These are phyloP conservation scores for Coelopa frigida DNA, from an alignment of 1,140 invertebrate genomes.

Conservation along the genomic window DNA sequence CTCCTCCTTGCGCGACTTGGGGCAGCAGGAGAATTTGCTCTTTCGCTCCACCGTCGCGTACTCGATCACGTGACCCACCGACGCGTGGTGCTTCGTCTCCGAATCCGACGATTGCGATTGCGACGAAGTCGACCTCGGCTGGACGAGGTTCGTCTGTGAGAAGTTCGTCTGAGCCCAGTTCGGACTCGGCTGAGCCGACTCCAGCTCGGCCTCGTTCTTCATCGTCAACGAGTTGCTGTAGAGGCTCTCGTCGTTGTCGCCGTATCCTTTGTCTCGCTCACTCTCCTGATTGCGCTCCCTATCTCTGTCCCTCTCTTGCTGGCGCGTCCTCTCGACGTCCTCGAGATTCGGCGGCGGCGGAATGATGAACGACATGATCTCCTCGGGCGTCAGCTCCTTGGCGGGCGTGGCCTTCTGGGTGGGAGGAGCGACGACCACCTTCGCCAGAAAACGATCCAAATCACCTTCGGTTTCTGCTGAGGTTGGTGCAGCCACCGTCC, in stretches of 20 bases:
- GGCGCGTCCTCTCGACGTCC: slow-evolving; percentile 3
- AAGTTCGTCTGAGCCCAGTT: no score
- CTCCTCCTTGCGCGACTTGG: slow-evolving; percentile 48
- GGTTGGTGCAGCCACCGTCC: slow-evolving; percentile 1
- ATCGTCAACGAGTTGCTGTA: slow-evolving; percentile 39
- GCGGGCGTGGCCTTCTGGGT: slow-evolving; percentile 61
- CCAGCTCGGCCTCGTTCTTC: slow-evolving; percentile 18
- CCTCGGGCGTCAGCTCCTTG: slow-evolving; percentile 64
- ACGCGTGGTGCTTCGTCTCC: slow-evolving; percentile 3
- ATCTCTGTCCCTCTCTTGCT: no score
- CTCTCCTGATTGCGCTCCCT: background rate
- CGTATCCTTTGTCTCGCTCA: background rate
- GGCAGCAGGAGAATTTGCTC: slow-evolving; percentile 59
- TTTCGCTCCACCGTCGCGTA: slow-evolving; percentile 60
- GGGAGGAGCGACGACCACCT: slow-evolving; percentile 70
- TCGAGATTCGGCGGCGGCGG: slow-evolving; percentile 61
- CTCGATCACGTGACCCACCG: slow-evolving; percentile 50
- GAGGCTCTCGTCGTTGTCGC: slow-evolving; percentile 22
- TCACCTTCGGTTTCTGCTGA: slow-evolving; percentile 35
- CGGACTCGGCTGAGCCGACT: background rate
- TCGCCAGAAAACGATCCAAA: slow-evolving; percentile 75
- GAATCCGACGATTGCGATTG: background rate
- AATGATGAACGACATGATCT: slow-evolving; percentile 73
- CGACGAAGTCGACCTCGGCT: background rate
- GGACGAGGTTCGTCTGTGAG: background rate